Evolutionary conservation across 2,113 vertebrate species (phyloP), one percentile per base, ranked within the genome.

Genomic region (Lepisosteus oculatus): DNA sequence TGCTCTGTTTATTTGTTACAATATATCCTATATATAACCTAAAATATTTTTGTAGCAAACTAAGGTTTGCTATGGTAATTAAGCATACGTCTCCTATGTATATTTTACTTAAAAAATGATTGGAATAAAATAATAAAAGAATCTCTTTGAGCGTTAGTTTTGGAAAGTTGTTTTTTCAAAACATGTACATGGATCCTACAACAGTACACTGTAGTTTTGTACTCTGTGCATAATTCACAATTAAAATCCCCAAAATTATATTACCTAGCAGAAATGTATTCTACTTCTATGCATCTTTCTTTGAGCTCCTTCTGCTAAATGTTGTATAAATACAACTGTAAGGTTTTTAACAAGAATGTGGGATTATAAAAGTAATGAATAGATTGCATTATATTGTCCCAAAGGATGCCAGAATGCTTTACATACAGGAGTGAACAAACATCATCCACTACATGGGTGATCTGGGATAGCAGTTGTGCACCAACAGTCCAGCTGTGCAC

Each of bases 21-120:
- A 65, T 67, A 78, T 59, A 73, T 85, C 85, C 87, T 78, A 79
- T 87, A 86, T 82, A 74, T 61, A 55, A 74, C 84, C 68, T 71
- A 85, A 74, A 80, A 68, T 86, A 87, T 89, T 90, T 91, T 89
- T 90, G 85, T 90, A 87, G 79, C 57, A 59, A n/a, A n/a, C 47
- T 51, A 51, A 51, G n/a, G 13, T 65, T 70, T 72, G 67, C 63
- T 75, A 73, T 82, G 78, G 76, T 65, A 13, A 29, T 15, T 74
- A 69, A 73, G 61, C 67, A 68, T 66, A 71, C 44, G 79, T 77
- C 85, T 74, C 13, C 83, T 54, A 74, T 80, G 76, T 79, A 29
- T 76, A 81, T 78, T 85, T 78, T 78, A 65, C 59, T 83, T 79
- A 13, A 13, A 72, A 70, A 65, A 65, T 11, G 59, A 71, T 68